Base-by-base conservation (phyloP, 2,113 vertebrate genomes). In the Lagopus muta region DNA sequence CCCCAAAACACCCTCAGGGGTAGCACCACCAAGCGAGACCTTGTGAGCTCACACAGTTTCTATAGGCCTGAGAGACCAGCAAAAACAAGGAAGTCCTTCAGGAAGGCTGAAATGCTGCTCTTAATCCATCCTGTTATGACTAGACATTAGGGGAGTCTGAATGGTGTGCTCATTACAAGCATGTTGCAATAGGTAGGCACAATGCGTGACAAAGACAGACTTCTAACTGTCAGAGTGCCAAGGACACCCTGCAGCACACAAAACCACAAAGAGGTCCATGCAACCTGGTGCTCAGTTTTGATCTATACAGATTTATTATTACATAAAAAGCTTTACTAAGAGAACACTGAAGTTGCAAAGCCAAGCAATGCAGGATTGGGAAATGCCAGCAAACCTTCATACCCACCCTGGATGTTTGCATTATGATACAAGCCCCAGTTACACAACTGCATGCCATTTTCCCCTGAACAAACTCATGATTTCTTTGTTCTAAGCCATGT, bases 41-140 rank as follows among this genome's bases (percentile, higher is more conserved):
- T 70, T 66, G 10, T 42, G 65, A 90, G 60, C n/a, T 86, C 78
- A 61, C 47, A 74, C 19, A 78, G 69, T 36, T 52, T 88, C 83
- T 75, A 78, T 5, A 82, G 90, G 66, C 54, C 50, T 67, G 62
- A 88, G 79, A 92, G 81, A 94, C 71, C 73, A 94, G 75, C 84
- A 93, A 83, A 88, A 94, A 93, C 88, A 94, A 94, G 92, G 93
- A 96, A 97, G 94, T 95, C 93, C 91, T 92, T 80, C 94, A 95
- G 93, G 45, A 97, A 94, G 93, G 91, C 73, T 91, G 92, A 95
- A 96, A 96, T 96, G 91, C 97, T 91, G 76, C 88, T 93, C 92
- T 95, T 96, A 96, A 97, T 94, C 96, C 96, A 86, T 91, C 95
- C 92, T 92, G 92, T 91, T 92, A 91, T 94, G 94, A 97, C 90